Conservation (phyloP, 2,797 vertebrate species). For the Squalus acanthias region DNA sequence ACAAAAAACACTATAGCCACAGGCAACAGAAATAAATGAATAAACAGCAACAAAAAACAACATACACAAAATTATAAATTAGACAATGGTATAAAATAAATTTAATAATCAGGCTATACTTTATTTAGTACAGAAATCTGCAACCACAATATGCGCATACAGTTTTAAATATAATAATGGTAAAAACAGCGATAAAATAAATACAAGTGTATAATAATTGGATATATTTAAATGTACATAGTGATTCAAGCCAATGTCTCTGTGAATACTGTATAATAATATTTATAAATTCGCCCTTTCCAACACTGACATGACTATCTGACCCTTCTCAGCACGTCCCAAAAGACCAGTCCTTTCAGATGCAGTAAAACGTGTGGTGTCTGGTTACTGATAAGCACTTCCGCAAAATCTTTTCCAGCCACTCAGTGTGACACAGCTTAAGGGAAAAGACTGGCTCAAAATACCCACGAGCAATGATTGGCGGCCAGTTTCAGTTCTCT, state of each 20-base stretch:
- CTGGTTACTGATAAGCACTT: constrained; percentile 26
- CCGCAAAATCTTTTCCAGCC: not conserved
- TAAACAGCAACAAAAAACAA: constrained; percentile 2
- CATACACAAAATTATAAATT: constrained; percentile 35
- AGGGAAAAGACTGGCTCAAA: not conserved
- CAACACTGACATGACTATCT: constrained; percentile 34
- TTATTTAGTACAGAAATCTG: constrained; percentile 37
- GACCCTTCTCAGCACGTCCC: constrained; percentile 30
- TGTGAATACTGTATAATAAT: constrained; percentile 33
- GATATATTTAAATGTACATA: constrained; percentile 37
- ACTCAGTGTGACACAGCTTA: not conserved
- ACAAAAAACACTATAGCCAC: not conserved
- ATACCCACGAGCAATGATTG: not conserved
- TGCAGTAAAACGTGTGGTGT: constrained; percentile 27
- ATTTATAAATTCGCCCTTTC: constrained; percentile 34
- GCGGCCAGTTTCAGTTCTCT: not conserved
- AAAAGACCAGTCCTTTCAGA: constrained; percentile 27
- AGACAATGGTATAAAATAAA: constrained; percentile 34
- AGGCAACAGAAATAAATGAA: not conserved
- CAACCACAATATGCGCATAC: constrained; percentile 33
- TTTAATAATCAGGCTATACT: constrained; percentile 34
- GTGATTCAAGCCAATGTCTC: constrained; percentile 34
- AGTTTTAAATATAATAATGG: constrained; percentile 30
- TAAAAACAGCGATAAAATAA: constrained; percentile 36
- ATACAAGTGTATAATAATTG: constrained; percentile 31